Evolutionary conservation across 1,140 invertebrate genomes (phyloP).

Genomic region (Halictus rubicundus): DNA sequence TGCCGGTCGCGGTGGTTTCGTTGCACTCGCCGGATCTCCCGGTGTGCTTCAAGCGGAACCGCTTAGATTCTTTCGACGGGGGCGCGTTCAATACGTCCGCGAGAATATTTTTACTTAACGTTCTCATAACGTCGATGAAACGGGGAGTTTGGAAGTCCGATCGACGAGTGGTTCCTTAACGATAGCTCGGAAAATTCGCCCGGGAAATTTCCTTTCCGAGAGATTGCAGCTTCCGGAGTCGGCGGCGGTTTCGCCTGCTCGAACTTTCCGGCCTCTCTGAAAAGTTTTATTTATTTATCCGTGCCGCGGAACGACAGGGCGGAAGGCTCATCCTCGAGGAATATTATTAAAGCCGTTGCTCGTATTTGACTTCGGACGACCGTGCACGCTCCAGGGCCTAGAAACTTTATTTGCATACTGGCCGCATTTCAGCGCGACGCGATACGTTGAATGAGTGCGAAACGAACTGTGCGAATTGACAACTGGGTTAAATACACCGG

Average conservation of each 20-base stretch:
- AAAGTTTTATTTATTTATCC: conserved; percentile 66
- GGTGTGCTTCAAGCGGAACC: background rate
- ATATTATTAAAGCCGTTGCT: conserved; percentile 61
- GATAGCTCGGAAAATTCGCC: conserved; percentile 8
- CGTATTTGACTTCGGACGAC: conserved; percentile 70
- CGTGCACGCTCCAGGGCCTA: conserved; percentile 1
- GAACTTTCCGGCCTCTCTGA: background rate
- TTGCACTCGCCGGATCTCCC: background rate
- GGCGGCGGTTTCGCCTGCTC: background rate
- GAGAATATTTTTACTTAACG: conserved; percentile 33
- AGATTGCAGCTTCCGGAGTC: conserved; percentile 19
- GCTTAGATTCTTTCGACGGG: background rate
- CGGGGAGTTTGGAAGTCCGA: conserved; percentile 12
- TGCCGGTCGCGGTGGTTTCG: too few relatives aligned
- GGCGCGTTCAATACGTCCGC: conserved; percentile 11
- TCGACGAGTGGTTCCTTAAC: conserved; percentile 16
- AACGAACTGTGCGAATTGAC: conserved; percentile 70
- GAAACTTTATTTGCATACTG: conserved; percentile 64
- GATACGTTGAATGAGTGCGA: conserved; percentile 67
- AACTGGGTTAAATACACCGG: conserved; percentile 72
- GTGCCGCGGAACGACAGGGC: conserved; percentile 26
- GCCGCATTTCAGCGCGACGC: conserved; percentile 62
- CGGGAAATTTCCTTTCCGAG: conserved; percentile 33
- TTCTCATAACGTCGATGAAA: conserved; percentile 14
- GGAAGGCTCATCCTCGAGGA: conserved; percentile 39